Evolutionary conservation across 2,888 invertebrate genomes (phyloP).

Genomic region (Morpho deidamia): DNA sequence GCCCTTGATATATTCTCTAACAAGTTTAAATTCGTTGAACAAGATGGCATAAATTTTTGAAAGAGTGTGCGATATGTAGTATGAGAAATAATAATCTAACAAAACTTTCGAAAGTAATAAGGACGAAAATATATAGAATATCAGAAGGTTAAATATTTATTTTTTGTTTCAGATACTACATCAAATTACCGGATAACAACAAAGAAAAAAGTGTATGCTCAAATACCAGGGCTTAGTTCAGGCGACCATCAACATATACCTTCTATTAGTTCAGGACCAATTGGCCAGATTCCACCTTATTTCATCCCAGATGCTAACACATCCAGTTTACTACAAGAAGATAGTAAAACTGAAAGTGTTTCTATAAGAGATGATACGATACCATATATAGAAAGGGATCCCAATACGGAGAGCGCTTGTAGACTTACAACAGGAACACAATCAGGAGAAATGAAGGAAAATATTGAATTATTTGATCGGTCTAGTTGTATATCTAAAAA

Average conservation of each 20-base stretch:
- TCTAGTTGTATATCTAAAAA: neutral
- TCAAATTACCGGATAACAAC: conserved; percentile 82
- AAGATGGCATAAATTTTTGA: too few relatives aligned
- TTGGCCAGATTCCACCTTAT: conserved; percentile 15
- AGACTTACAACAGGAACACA: too few relatives aligned
- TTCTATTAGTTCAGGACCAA: conserved; percentile 26
- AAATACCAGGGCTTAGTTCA: conserved; percentile 84
- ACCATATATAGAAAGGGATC: neutral
- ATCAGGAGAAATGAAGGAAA: neutral
- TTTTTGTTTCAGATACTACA: conserved; percentile 62
- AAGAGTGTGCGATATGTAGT: too few relatives aligned
- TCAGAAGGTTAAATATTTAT: neutral
- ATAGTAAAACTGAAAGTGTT: conserved; percentile 1
- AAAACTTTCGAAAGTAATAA: too few relatives aligned
- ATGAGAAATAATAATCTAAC: too few relatives aligned
- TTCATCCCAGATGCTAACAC: conserved; percentile 16
- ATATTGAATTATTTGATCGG: neutral
- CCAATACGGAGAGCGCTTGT: neutral
- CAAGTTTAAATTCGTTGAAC: too few relatives aligned
- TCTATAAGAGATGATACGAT: neutral
- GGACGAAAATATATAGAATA: neutral
- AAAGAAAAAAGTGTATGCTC: conserved; percentile 86
- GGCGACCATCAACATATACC: conserved; percentile 33
- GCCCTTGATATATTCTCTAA: too few relatives aligned
- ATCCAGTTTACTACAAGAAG: neutral